Percentiles rank a stretch among this genome's conserved stretches.
Conservation (phyloP, 2,888 invertebrate genomes). For the Ceratothoa steindachneri region DNA sequence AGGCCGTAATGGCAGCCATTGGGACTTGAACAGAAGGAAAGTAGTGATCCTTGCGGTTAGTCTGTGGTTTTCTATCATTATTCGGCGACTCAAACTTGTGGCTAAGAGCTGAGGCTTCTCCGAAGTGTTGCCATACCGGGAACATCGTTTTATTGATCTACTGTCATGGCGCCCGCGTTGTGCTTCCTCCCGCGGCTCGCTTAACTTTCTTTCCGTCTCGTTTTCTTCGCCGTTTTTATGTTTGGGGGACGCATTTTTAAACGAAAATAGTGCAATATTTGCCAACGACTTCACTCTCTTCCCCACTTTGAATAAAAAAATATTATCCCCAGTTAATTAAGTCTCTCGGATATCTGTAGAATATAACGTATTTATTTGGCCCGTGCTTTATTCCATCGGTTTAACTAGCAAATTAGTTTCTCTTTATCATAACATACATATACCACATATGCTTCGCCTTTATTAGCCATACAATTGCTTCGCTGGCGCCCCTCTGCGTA, state of each 20-base stretch:
- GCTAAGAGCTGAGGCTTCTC: slow-evolving; percentile 1
- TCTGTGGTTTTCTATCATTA: slow-evolving; percentile 15
- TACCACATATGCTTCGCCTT: too few species aligned
- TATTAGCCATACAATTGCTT: too few species aligned
- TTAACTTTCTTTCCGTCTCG: slow-evolving; percentile 6
- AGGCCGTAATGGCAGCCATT: background rate
- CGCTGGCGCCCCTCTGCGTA: too few species aligned
- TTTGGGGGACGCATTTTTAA: slow-evolving; percentile 6
- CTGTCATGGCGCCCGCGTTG: background rate
- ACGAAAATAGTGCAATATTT: background rate
- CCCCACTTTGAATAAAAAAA: too few species aligned
- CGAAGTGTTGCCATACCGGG: slow-evolving; percentile 10
- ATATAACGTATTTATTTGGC: too few species aligned
- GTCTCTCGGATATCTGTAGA: too few species aligned
- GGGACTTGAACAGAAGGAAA: background rate
- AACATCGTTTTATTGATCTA: slow-evolving; percentile 12
- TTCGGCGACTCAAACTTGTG: slow-evolving; percentile 1
- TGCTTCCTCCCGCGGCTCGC: slow-evolving; percentile 6
- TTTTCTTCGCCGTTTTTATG: background rate
- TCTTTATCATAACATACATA: too few species aligned
- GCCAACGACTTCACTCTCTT: too few species aligned
- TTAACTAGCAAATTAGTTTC: too few species aligned
- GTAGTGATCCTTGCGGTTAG: slow-evolving; percentile 12
- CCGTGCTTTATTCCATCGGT: too few species aligned
- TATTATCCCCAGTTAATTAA: too few species aligned